Conservation (phyloP, 2,113 vertebrate genomes). For the Myanophis thanlyinensis region DNA sequence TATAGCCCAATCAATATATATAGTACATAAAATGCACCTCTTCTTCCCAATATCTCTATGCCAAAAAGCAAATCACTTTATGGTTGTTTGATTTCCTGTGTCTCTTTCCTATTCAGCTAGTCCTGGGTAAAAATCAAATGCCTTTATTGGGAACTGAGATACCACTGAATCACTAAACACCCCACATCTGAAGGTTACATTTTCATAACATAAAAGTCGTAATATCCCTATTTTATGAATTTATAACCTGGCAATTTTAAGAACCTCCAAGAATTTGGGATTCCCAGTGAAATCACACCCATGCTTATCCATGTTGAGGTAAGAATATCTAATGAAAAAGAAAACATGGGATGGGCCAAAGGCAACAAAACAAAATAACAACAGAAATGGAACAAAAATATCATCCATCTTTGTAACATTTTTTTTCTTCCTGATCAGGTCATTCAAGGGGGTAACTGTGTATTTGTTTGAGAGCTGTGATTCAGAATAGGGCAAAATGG, state of each 20-base stretch:
- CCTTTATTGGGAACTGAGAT: neutral
- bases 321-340: conserved; percentile 9
- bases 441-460: neutral
- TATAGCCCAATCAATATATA: neutral
- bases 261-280: neutral
- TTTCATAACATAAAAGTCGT: neutral
- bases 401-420: neutral
- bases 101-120: neutral
- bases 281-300: neutral
- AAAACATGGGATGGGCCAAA: neutral
- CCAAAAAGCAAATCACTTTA: neutral
- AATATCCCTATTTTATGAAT: neutral
- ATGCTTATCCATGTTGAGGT: conserved; percentile 4
- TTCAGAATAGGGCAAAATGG: neutral
- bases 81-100: neutral
- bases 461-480: neutral
- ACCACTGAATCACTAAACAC: neutral
- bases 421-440: neutral
- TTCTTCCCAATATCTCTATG: neutral
- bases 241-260: neutral
- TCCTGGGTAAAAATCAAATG: neutral
- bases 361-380: neutral
- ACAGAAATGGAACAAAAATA: neutral
- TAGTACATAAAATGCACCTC: conserved; percentile 12
- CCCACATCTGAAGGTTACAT: neutral